Conservation (phyloP, 2,113 vertebrate species). For the Pleuronectes platessa region DNA sequence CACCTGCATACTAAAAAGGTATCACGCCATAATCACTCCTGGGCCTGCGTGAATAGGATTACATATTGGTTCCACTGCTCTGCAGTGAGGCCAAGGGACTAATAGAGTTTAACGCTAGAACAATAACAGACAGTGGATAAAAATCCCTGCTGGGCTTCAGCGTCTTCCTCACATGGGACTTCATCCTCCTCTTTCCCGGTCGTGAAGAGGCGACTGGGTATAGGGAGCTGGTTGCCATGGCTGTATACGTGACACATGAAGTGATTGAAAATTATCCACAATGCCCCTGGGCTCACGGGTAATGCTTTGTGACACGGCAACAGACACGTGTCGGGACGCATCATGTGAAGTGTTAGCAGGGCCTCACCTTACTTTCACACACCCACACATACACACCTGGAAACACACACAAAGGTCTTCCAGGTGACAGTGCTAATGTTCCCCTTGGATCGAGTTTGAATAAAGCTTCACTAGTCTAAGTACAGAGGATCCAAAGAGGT, state of each 20-base stretch:
- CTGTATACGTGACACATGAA: constrained; percentile 54
- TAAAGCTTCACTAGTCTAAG: background rate
- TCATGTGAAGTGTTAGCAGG: constrained; percentile 45
- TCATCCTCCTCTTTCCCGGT: constrained; percentile 12
- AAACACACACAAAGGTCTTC: background rate
- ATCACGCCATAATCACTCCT: constrained; percentile 37
- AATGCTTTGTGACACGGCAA: constrained; percentile 63
- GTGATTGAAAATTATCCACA: constrained; percentile 59
- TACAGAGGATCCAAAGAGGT: background rate
- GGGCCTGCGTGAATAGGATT: constrained; percentile 42
- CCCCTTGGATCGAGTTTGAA: background rate
- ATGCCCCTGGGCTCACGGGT: constrained; percentile 43
- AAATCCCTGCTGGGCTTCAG: constrained; percentile 43
- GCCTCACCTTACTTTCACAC: background rate
- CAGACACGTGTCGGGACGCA: constrained; percentile 52
- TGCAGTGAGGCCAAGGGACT: constrained; percentile 38
- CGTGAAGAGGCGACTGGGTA: background rate
- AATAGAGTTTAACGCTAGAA: constrained; percentile 29
- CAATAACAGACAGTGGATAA: constrained; percentile 37
- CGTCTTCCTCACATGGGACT: constrained; percentile 50
- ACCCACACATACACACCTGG: constrained; percentile 4
- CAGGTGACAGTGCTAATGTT: background rate
- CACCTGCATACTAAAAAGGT: constrained; percentile 57
- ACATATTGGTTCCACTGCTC: constrained; percentile 35
- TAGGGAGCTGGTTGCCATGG: constrained; percentile 37